Evolutionary conservation across 2,888 invertebrate genomes (phyloP).

Genomic region (Metacarcinus magister): DNA sequence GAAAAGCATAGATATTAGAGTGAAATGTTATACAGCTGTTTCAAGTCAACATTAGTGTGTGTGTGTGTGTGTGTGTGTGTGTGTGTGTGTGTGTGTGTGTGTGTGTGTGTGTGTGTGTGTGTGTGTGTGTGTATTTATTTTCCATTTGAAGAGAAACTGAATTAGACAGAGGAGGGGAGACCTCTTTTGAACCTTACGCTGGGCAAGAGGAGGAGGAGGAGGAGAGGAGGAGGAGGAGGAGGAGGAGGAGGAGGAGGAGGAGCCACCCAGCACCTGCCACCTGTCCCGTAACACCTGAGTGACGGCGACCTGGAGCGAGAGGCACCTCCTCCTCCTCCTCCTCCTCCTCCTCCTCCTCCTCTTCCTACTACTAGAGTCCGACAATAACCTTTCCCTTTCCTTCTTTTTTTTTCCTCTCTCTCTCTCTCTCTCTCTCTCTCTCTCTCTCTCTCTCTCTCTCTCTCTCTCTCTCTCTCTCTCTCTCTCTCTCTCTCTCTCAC

Average conservation of each 20-base stretch:
- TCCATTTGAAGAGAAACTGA: no score
- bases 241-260: background rate
- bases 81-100: no score
- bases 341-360: conserved; percentile 30
- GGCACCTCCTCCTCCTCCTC: background rate
- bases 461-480: conserved; percentile 26
- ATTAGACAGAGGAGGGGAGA: background rate
- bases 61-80: no score
- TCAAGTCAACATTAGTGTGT: no score
- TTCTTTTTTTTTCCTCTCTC: no score
- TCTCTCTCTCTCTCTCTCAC: background rate
- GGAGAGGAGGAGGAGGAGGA: background rate
- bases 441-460: conserved; percentile 1
- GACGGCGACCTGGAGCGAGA: background rate
- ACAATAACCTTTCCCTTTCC: background rate
- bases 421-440: no score
- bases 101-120: no score
- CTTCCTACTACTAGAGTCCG: background rate
- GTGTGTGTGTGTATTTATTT: no score
- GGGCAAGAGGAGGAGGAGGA: background rate
- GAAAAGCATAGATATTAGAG: no score
- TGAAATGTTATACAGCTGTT: no score
- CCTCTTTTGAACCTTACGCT: no score
- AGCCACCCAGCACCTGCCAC: no score
- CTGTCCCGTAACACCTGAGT: conserved; percentile 1